phyloP scores from a whole-genome alignment of 2,113 vertebrate genomes.

The Gallinago undulata region DNA sequence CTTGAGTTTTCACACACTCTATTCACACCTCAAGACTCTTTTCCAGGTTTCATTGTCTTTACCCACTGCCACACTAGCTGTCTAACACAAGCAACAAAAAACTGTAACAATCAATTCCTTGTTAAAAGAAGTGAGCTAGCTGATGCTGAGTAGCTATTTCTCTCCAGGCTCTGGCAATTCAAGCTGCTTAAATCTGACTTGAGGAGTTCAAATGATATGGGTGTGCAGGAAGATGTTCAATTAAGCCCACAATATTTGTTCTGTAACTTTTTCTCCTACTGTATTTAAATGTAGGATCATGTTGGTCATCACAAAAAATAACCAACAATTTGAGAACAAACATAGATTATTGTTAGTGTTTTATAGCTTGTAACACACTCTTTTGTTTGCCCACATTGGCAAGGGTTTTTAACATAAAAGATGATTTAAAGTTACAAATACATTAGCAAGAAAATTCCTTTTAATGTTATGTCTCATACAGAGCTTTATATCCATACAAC shows the following conservation, averaged over 20 bases:
- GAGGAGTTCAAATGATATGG: neutral
- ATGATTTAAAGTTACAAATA: neutral
- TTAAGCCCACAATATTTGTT: neutral
- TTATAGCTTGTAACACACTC: neutral
- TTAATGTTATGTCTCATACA: neutral
- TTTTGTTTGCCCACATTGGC: neutral
- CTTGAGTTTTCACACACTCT: neutral
- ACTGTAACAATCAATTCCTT: neutral
- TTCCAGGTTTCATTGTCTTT: neutral
- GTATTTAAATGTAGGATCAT: neutral
- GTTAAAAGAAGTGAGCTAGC: neutral
- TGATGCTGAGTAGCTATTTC: neutral
- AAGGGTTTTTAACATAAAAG: neutral
- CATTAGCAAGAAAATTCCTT: neutral
- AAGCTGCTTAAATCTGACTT: neutral
- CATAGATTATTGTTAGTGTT: neutral
- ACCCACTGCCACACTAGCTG: accelerated
- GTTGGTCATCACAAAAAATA: neutral
- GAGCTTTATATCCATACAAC: neutral
- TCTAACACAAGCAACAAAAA: neutral
- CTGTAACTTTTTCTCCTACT: neutral
- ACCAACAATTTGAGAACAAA: neutral
- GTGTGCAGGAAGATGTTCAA: neutral
- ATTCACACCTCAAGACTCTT: neutral
- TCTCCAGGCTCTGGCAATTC: neutral